Base-by-base conservation (phyloP, 1,140 invertebrate genomes). In the Lithobius niger region DNA sequence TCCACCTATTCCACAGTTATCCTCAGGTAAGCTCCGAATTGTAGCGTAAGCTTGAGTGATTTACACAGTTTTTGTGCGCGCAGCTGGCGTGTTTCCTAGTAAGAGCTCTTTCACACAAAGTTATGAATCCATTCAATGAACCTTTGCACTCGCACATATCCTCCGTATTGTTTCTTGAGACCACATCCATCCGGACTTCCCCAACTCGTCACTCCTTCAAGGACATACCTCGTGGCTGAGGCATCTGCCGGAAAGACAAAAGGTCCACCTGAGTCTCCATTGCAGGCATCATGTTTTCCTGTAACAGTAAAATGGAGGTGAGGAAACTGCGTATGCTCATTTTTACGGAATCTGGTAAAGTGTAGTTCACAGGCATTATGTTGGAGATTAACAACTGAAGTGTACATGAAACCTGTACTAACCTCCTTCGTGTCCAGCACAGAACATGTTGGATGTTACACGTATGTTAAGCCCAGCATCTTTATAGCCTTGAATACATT, bases 181-280 rank as follows among this genome's bases (percentile, higher is more conserved):
- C 40, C 58, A 19, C 58, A 59, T 36, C 58, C 58, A 24, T 42
- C 21, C 24, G 52, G 28, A 27, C 52, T 57, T 6, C 58, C 58
- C 58, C 58, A 59, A 19, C 58, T 59, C 4, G 57, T 52, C 2
- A 59, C 6, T 3, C 58, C 58, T 52, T 59, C 58, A 24, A 59
- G 21, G 28, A 51, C 54, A 55, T 56, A 59, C 2, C 52, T 6
- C 22, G n/a, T n/a, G n/a, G n/a, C 43, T 18, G 16, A 16, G 6
- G 4, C 22, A 4, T 21, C 43, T 45, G n/a, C 59, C 27, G 50
- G 40, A 19, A 62, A 52, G 48, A 62, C 55, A 24, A 65, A 60
- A 21, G 64, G 64, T 26, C 64, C 64, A 1, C 64, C 64, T 15
- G 61, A 63, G 22, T 45, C 43, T 45, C 43, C 43, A 45, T 4